phyloP scores from a whole-genome alignment of 1,140 invertebrate species.

The Drosophila parvula region DNA sequence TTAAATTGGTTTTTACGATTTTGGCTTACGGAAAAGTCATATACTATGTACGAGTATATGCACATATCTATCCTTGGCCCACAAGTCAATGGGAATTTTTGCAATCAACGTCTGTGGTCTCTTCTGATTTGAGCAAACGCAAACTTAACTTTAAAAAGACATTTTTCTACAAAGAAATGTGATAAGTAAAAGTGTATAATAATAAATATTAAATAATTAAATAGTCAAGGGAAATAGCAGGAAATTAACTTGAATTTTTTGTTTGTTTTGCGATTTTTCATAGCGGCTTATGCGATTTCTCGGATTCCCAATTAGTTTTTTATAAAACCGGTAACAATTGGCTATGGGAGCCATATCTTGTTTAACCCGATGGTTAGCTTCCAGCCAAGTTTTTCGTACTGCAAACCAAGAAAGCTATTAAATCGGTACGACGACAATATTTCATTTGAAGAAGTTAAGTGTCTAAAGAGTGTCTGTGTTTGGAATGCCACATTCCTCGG shows the following conservation, averaged over 20 bases:
- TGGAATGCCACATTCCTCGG: constrained; percentile 11
- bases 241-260: constrained; percentile 16
- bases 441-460: neutral
- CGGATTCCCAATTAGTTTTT: constrained; percentile 12
- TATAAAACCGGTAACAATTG: constrained; percentile 14
- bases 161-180: neutral
- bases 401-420: neutral
- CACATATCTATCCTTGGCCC: constrained; percentile 9
- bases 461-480: neutral
- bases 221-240: neutral
- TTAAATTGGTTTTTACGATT: constrained; percentile 46
- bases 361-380: constrained; percentile 28
- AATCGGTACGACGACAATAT: constrained; percentile 5
- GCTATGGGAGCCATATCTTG: constrained; percentile 32
- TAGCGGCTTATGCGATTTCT: neutral
- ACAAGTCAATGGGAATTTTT: neutral
- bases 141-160: neutral
- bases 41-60: constrained; percentile 1
- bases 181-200: neutral
- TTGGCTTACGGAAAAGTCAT: neutral
- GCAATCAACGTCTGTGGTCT: neutral
- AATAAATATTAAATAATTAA: neutral
- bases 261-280: neutral
- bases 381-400: constrained; percentile 12
- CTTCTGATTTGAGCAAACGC: constrained; percentile 4